Conservation (phyloP, 2,888 invertebrate genomes). For the Gryllus longicercus region DNA sequence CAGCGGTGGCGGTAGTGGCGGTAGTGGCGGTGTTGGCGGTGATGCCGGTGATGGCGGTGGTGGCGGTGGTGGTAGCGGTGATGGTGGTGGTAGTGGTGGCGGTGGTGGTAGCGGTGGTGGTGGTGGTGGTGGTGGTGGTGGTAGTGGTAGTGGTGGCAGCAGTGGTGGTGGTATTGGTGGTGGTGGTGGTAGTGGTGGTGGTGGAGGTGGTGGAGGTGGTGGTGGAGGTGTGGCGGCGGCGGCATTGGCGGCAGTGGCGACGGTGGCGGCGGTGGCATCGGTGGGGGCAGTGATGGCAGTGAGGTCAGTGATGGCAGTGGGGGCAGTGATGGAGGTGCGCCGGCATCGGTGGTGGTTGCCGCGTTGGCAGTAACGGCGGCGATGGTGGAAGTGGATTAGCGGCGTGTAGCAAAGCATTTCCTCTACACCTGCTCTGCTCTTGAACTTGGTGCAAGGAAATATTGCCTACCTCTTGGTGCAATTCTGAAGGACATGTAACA, state of each 20-base stretch:
- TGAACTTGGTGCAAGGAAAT: no score
- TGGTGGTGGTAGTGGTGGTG: no score
- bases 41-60: not conserved
- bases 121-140: no score
- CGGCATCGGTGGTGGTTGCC: not conserved
- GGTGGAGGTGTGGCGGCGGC: not conserved
- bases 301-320: not conserved
- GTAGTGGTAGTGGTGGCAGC: no score
- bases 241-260: not conserved
- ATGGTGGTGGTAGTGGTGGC: not conserved
- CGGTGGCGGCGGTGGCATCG: not conserved
- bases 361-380: not conserved
- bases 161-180: no score
- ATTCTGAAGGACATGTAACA: no score
- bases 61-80: not conserved
- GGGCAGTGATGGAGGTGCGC: not conserved
- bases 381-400: not conserved
- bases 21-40: not conserved
- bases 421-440: no score
- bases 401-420: no score
- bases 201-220: no score
- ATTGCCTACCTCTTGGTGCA: no score
- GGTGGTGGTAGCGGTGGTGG: not conserved
- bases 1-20: not conserved
- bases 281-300: not conserved